phyloP scores from a whole-genome alignment of 2,113 vertebrate species.

The Dascyllus trimaculatus region DNA sequence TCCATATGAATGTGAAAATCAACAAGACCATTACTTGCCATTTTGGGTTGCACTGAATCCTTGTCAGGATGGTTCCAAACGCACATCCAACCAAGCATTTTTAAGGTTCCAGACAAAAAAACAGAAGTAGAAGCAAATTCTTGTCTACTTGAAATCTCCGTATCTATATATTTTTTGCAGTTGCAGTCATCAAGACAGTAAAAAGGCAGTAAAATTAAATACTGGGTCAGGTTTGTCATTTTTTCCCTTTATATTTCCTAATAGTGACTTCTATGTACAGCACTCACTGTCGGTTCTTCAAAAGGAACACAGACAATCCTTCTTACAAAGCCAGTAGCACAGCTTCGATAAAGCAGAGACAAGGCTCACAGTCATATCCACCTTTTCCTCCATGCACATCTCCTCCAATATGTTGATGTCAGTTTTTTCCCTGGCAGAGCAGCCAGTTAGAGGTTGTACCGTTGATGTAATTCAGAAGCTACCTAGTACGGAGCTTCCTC shows the following conservation, averaged over 20 bases:
- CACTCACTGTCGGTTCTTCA: constrained; percentile 35
- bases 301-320: constrained; percentile 25
- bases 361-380: constrained; percentile 39
- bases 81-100: neutral
- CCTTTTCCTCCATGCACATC: constrained; percentile 52
- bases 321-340: constrained; percentile 29
- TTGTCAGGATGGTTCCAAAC: too few species aligned
- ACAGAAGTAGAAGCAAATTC: too few species aligned
- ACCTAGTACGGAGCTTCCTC: constrained; percentile 37
- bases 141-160: too few species aligned
- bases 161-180: neutral
- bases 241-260: neutral
- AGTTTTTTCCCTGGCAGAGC: constrained; percentile 61
- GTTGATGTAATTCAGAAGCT: constrained; percentile 65
- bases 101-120: too few species aligned
- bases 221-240: neutral
- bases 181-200: neutral
- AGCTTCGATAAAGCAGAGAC: constrained; percentile 54
- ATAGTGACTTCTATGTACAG: constrained; percentile 4
- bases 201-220: constrained; percentile 15
- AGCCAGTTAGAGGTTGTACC: constrained; percentile 55
- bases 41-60: too few species aligned
- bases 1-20: constrained; percentile 42
- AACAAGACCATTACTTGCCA: neutral
- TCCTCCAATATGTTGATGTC: constrained; percentile 68